These are phyloP conservation scores for Zonitis immaculata DNA, from an alignment of 2,888 invertebrate genomes.

Conservation along the genomic window DNA sequence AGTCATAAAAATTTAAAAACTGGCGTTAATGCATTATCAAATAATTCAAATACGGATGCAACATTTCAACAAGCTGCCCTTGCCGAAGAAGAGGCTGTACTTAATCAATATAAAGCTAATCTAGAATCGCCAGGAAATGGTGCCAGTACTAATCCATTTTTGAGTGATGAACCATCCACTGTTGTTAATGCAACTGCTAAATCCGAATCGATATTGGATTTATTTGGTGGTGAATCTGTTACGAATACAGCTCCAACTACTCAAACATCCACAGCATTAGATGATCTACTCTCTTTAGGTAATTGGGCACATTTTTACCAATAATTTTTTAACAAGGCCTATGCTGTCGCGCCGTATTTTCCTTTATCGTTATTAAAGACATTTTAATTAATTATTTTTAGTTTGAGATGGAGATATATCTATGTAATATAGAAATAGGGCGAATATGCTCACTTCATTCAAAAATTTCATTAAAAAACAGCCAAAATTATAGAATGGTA, in stretches of 20 bases:
- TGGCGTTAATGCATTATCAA: constrained; percentile 82
- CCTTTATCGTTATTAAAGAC: no score
- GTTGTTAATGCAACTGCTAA: constrained; percentile 14
- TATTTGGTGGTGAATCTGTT: constrained; percentile 62
- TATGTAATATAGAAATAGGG: no score
- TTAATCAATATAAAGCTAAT: constrained; percentile 92
- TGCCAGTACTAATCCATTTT: constrained; percentile 79
- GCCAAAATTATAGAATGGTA: no score
- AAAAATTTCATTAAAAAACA: no score
- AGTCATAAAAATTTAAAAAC: constrained; percentile 87
- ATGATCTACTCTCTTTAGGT: constrained; percentile 64
- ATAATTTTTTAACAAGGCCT: neutral
- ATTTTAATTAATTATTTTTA: no score
- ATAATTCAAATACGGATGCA: constrained; percentile 82
- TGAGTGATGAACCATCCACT: constrained; percentile 52
- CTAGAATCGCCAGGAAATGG: constrained; percentile 67
- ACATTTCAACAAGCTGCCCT: constrained; percentile 79
- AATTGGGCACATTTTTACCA: neutral
- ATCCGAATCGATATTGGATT: constrained; percentile 65
- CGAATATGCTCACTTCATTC: no score
- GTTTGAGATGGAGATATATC: no score
- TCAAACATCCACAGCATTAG: constrained; percentile 65
- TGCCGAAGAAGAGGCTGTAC: constrained; percentile 93
- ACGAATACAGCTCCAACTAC: constrained; percentile 38
- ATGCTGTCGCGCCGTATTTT: neutral